A percentile compares a stretch with the other conserved stretches of the same genome.
Conservation (phyloP, 2,888 invertebrate genomes). For the Eristalis arbustorum region DNA sequence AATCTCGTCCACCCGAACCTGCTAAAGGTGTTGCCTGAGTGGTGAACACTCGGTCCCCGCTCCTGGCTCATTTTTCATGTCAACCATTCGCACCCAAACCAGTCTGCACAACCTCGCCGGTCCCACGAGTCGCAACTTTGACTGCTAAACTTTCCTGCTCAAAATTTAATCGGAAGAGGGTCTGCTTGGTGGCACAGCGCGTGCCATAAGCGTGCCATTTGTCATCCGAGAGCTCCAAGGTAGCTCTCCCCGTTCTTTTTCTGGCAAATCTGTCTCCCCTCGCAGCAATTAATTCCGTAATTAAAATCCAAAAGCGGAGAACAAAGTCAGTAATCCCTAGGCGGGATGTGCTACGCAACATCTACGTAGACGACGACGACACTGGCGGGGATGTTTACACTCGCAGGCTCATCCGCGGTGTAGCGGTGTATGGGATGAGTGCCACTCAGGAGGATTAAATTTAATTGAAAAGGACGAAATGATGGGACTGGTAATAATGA, state of each 20-base stretch:
- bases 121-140: background rate
- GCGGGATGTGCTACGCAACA: background rate
- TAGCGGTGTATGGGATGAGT: background rate
- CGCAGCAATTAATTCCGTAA: conserved; percentile 30
- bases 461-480: conserved; percentile 52
- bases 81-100: too few species aligned
- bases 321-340: conserved; percentile 14
- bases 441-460: conserved; percentile 17
- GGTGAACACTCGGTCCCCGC: too few species aligned
- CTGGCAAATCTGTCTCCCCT: background rate
- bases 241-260: background rate
- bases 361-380: too few species aligned
- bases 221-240: background rate
- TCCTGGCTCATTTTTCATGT: too few species aligned
- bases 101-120: too few species aligned
- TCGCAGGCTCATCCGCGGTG: background rate
- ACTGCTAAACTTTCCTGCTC: background rate
- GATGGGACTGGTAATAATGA: conserved; percentile 34
- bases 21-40: too few species aligned
- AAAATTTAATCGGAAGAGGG: background rate
- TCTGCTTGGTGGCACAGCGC: background rate
- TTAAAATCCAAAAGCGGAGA: conserved; percentile 25
- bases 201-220: background rate
- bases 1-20: too few species aligned
- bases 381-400: background rate